These are phyloP conservation scores for Hippocampus kuda DNA, from an alignment of 2,797 vertebrate genomes.

Conservation along the genomic window DNA sequence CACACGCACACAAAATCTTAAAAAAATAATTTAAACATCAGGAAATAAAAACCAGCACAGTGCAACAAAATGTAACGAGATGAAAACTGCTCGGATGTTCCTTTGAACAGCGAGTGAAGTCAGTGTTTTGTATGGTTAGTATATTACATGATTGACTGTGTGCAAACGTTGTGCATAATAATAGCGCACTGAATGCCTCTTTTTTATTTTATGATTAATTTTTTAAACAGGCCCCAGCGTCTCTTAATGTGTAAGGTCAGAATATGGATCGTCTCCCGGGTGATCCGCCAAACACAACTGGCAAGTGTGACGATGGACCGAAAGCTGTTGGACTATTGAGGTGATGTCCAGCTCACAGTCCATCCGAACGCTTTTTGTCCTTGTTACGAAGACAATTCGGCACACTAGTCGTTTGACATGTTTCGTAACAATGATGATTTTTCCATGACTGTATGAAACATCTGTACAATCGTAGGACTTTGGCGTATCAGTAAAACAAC, in stretches of 20 bases:
- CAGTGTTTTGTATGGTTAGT: conserved; percentile 19
- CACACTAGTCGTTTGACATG: too few relatives aligned
- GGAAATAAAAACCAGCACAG: conserved; percentile 4
- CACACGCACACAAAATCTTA: neutral
- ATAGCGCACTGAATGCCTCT: conserved; percentile 35
- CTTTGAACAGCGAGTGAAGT: conserved; percentile 24
- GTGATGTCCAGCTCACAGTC: neutral
- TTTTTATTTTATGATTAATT: neutral
- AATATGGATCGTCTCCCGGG: conserved; percentile 30
- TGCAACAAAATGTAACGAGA: conserved; percentile 8
- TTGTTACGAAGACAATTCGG: conserved; percentile 8
- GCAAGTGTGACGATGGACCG: conserved; percentile 6
- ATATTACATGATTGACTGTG: conserved; percentile 11
- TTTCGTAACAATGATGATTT: too few relatives aligned
- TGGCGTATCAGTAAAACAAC: too few relatives aligned
- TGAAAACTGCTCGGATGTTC: conserved; percentile 13
- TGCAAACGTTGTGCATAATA: conserved; percentile 13
- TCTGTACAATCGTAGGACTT: too few relatives aligned
- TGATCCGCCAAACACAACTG: neutral
- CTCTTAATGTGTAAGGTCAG: conserved; percentile 42
- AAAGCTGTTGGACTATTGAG: neutral
- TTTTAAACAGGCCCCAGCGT: conserved; percentile 20
- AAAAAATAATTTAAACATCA: neutral
- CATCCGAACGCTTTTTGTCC: neutral
- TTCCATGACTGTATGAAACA: too few relatives aligned